Evolutionary conservation across 2,888 invertebrate species (phyloP), one percentile per base, ranked within the genome.

Genomic region (Serrognathus titanus): DNA sequence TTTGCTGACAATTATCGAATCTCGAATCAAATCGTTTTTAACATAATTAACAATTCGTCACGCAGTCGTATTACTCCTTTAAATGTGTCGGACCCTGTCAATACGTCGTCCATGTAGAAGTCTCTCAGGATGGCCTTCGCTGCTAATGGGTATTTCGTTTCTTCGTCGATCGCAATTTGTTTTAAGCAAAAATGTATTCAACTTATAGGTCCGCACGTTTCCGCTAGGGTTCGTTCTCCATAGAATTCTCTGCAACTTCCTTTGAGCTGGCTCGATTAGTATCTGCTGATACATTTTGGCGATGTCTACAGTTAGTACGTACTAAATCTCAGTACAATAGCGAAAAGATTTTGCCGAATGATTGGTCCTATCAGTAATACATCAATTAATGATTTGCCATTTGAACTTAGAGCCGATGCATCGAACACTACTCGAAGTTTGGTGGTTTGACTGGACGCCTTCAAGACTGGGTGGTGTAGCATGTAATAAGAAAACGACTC

Each of bases 371-470:
- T 41, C 11, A 55, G 45, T 12, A 57, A 41, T 3, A 43, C 49
- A 43, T 62, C 57, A 39, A 60, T 63, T 9, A 63, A 12, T 2
- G 57, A 55, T 11, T 59, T 39, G 6, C 55, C 57, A 13, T 37
- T 53, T 37, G 48, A 40, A 11, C 58, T 53, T 45, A 59, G 61
- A 13, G 41, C 47, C 11, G 55, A 57, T 1, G 52, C 58, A 31
- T 59, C 61, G 53, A 61, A 63, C 8, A 61, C 59, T 1, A 60
- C 60, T 2, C 60, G 48, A 1, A 61, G 31, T 35, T 57, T 61
- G 3, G 61, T 63, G 1, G 61, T 63, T 8, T 16, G 31, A 47
- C 60, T 63, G 0, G 41, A 36, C 40, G 58, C 55, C n/a, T 57
- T 57, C 10, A 59, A 1, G 10, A 62, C 51, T 3, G 36, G 20